These are phyloP conservation scores for Malacoctenus gilli DNA, from an alignment of 2,797 vertebrate species.

Conservation along the genomic window DNA sequence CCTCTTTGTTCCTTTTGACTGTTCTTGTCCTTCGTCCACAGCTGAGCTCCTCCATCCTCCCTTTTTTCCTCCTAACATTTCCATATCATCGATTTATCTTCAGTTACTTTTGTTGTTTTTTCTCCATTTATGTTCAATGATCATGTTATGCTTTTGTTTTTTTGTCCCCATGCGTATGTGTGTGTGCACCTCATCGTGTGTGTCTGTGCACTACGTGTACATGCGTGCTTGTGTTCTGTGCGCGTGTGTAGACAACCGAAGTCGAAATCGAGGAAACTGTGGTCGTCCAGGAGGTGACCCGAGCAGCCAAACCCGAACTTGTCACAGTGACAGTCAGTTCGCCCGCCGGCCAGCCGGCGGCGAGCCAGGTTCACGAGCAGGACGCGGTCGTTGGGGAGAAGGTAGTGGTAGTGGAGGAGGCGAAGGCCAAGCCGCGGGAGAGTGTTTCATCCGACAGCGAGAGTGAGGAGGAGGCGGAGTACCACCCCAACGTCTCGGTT, in stretches of 20 bases:
- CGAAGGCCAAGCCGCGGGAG: conserved; percentile 40
- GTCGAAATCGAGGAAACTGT: conserved; percentile 92
- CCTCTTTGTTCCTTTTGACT: conserved; percentile 9
- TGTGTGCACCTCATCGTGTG: conserved; percentile 63
- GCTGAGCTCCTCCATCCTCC: conserved; percentile 25
- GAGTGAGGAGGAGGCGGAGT: conserved; percentile 94
- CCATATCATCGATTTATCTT: conserved; percentile 35
- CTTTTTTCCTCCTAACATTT: conserved; percentile 55
- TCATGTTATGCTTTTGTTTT: conserved; percentile 79
- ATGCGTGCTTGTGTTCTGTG: conserved; percentile 65
- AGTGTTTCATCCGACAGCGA: conserved; percentile 87
- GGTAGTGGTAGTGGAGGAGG: conserved; percentile 30
- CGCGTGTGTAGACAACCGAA: conserved; percentile 86
- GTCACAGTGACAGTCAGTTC: conserved; percentile 35
- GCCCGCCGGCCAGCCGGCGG: not conserved
- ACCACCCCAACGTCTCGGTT: conserved; percentile 82
- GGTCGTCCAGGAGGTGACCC: conserved; percentile 87
- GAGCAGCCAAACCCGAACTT: conserved; percentile 73
- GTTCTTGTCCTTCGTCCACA: conserved; percentile 31
- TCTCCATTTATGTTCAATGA: conserved; percentile 79
- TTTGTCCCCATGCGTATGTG: conserved; percentile 70
- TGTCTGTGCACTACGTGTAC: conserved; percentile 66
- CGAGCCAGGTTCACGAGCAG: conserved; percentile 47
- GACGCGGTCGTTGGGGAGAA: conserved; percentile 42
- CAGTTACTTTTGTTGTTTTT: conserved; percentile 51